Conservation (phyloP, 2,797 vertebrate genomes). For the Sebastes vulpes region DNA sequence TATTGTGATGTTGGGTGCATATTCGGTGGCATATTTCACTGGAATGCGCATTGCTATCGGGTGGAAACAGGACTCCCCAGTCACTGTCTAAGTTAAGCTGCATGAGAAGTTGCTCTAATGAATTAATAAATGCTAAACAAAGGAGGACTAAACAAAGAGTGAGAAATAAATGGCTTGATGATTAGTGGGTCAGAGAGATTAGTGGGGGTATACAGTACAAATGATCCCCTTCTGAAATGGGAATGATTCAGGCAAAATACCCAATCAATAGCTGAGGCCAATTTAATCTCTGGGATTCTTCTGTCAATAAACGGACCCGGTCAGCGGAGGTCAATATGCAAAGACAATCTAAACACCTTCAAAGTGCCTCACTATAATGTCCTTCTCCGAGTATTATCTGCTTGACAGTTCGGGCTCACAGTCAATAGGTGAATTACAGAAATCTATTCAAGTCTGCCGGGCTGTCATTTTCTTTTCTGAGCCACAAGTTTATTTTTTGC, state of each 20-base stretch:
- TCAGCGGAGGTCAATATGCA: conserved; percentile 77
- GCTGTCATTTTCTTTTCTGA: conserved; percentile 34
- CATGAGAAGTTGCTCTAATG: conserved; percentile 77
- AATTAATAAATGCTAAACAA: conserved; percentile 83
- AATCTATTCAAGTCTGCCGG: conserved; percentile 47
- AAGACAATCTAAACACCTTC: conserved; percentile 76
- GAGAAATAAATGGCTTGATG: conserved; percentile 73
- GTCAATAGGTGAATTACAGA: conserved; percentile 66
- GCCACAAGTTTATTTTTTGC: conserved; percentile 35
- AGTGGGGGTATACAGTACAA: conserved; percentile 73
- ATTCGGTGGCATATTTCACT: conserved; percentile 64
- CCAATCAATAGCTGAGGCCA: conserved; percentile 77
- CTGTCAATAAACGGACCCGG: conserved; percentile 74
- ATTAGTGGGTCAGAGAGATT: conserved; percentile 81
- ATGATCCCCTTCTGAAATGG: conserved; percentile 76
- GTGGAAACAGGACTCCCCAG: conserved; percentile 74
- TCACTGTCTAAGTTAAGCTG: conserved; percentile 75
- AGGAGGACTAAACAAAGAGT: conserved; percentile 76
- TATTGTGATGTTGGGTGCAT: conserved; percentile 64
- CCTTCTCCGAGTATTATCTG: conserved; percentile 57
- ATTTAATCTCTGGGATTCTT: conserved; percentile 82
- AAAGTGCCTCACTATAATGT: conserved; percentile 63
- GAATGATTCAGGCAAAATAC: conserved; percentile 78
- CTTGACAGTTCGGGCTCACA: conserved; percentile 42
- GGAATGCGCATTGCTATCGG: conserved; percentile 70